phyloP scores from a whole-genome alignment of 2,888 invertebrate species.

The Tenthredo scrophulariae region DNA sequence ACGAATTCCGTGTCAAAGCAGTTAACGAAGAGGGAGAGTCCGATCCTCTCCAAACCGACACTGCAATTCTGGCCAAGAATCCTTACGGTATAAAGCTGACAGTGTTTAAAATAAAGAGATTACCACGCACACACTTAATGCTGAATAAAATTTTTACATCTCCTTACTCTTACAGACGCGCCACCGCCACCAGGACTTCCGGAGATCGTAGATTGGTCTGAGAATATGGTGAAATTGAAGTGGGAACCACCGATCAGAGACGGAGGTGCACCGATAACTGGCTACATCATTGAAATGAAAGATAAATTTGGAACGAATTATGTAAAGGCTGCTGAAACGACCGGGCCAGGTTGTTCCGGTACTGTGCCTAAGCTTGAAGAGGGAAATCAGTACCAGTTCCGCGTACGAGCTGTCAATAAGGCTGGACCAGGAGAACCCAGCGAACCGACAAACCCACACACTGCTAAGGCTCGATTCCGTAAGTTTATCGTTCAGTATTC shows the following conservation, averaged over 20 bases:
- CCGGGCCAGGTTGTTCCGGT: slow-evolving; percentile 91
- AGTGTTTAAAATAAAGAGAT: neutral
- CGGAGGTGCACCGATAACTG: slow-evolving; percentile 96
- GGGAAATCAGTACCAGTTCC: slow-evolving; percentile 97
- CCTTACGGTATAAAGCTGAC: slow-evolving; percentile 86
- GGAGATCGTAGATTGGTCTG: slow-evolving; percentile 94
- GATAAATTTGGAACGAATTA: slow-evolving; percentile 92
- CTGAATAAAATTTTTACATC: slow-evolving; percentile 39
- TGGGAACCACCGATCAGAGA: slow-evolving; percentile 95
- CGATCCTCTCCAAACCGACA: slow-evolving; percentile 94
- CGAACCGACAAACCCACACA: slow-evolving; percentile 95
- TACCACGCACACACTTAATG: neutral
- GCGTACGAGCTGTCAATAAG: slow-evolving; percentile 96
- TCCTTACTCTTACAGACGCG: slow-evolving; percentile 79
- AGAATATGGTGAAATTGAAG: slow-evolving; percentile 93
- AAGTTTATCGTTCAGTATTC: slow-evolving; percentile 78
- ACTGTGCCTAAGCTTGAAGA: slow-evolving; percentile 94
- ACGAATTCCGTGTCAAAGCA: slow-evolving; percentile 98
- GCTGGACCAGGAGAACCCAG: slow-evolving; percentile 96
- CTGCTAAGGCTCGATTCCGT: slow-evolving; percentile 93
- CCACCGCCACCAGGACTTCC: slow-evolving; percentile 94
- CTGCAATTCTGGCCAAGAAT: slow-evolving; percentile 96
- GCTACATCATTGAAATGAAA: slow-evolving; percentile 95
- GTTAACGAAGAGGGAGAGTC: slow-evolving; percentile 98
- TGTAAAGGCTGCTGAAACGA: slow-evolving; percentile 91